A percentile compares a stretch with the other conserved stretches of the same genome.
These are phyloP conservation scores for Mercenaria mercenaria DNA, from an alignment of 1,140 invertebrate species.

Conservation along the genomic window DNA sequence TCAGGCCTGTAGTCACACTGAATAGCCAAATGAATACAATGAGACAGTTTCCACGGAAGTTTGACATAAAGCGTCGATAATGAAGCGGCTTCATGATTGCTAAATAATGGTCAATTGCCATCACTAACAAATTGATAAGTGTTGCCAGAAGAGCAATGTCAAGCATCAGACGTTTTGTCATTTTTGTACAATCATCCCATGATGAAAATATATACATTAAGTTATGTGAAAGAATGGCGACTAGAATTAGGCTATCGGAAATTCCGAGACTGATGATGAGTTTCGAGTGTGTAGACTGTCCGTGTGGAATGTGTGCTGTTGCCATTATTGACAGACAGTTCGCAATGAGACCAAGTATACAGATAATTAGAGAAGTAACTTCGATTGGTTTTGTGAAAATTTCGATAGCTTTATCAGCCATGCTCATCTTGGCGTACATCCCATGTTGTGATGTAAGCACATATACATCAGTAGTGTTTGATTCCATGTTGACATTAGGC, in stretches of 20 bases:
- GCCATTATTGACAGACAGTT: slow-evolving; percentile 73
- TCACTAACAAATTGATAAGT: slow-evolving; percentile 89
- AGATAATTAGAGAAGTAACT: slow-evolving; percentile 42
- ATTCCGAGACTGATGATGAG: slow-evolving; percentile 76
- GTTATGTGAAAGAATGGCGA: slow-evolving; percentile 56
- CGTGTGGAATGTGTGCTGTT: slow-evolving; percentile 63
- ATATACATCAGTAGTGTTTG: background rate
- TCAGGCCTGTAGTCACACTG: slow-evolving; percentile 87
- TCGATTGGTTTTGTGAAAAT: slow-evolving; percentile 1
- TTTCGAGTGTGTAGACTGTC: slow-evolving; percentile 71
- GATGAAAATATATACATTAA: slow-evolving; percentile 13
- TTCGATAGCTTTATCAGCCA: background rate
- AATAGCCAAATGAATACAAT: slow-evolving; percentile 89
- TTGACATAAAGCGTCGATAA: slow-evolving; percentile 89
- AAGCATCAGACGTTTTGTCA: slow-evolving; percentile 64
- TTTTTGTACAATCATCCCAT: slow-evolving; percentile 52
- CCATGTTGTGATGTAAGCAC: background rate
- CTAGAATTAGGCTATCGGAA: slow-evolving; percentile 75
- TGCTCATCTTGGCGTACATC: background rate
- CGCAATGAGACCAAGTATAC: slow-evolving; percentile 66
- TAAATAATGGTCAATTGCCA: slow-evolving; percentile 92
- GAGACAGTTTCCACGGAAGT: slow-evolving; percentile 89
- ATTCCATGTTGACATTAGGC: background rate
- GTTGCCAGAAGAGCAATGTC: slow-evolving; percentile 85
- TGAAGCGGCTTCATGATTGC: slow-evolving; percentile 94